Evolutionary conservation across 2,113 vertebrate species (phyloP), one percentile per base, ranked within the genome.

Genomic region (Cinclus mexicanus): DNA sequence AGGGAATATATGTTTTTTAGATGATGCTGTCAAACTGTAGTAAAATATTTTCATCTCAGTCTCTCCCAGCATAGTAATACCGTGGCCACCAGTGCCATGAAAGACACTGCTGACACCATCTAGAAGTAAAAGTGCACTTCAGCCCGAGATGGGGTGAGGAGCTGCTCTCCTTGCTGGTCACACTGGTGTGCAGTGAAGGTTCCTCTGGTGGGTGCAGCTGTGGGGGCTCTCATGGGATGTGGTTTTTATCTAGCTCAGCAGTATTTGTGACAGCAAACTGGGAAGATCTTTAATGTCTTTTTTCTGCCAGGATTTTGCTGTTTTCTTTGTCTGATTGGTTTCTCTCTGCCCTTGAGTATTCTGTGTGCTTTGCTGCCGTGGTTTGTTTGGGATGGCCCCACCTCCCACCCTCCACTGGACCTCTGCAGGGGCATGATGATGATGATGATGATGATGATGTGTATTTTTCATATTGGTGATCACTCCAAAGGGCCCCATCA

Each of bases 21-120:
- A 35, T 39, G 55, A 65, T 87, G 42, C 61, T 95, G 75, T 95
- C 74, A 79, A 91, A 83, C 64, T 35, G 3, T 7, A 57, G 33
- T 19, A 22, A 93, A 83, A 76, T 85, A 70, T 70, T 91, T 89
- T 72, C 49, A 71, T 71, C 39, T 21, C 53, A 41, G 19, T 57
- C 75, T 65, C 57, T 93, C n/a, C 63, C 42, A 65, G 63, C n/a
- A 14, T 12, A 65, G 47, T 63, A 76, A 12, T 22, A 22, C 80
- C 17, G 64, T 44, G 47, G 11, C 71, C 71, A n/a, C 3, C 7
- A 79, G 63, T 72, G 72, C 31, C 23, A 5, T 8, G 33, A 57
- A 67, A 24, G 57, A 56, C 3, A 1, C 57, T 55, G 44, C 29
- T 72, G 84, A 19, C 52, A 74, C 24, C 19, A 5, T 8, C 17